Conservation (phyloP, 2,797 vertebrate genomes). For the Pipistrellus pipistrellus region DNA sequence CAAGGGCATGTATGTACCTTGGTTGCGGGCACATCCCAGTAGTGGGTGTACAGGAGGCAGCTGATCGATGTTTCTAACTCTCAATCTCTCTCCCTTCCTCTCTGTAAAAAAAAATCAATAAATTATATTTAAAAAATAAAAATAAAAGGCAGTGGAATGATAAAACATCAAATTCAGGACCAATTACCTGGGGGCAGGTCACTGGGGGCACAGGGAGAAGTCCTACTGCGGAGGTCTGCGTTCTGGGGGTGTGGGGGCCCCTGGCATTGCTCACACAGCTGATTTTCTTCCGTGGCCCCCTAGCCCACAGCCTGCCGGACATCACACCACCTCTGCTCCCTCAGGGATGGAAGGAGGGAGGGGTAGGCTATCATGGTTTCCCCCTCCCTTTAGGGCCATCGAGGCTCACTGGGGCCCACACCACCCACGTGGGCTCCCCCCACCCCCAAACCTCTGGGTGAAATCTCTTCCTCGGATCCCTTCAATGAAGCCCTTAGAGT, state of each 20-base stretch:
- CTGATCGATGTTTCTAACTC: too few relatives aligned
- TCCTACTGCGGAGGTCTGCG: fast-evolving
- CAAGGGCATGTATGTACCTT: too few relatives aligned
- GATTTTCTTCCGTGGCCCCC: not conserved
- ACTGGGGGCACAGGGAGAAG: not conserved
- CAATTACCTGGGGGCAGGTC: fast-evolving
- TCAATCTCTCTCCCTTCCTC: too few relatives aligned
- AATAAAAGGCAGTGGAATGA: not conserved
- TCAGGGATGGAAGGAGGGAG: fast-evolving
- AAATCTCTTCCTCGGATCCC: not conserved
- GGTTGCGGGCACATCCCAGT: too few relatives aligned
- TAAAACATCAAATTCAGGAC: not conserved
- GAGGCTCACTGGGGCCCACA: not conserved
- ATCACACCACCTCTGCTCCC: not conserved
- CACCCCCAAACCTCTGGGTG: not conserved
- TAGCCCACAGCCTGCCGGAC: not conserved
- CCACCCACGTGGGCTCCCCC: fast-evolving
- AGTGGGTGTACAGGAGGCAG: too few relatives aligned
- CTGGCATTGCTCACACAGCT: not conserved
- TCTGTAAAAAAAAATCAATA: too few relatives aligned
- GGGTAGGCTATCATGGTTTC: not conserved
- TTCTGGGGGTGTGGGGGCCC: not conserved
- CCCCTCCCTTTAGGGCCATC: fast-evolving
- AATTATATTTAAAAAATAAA: too few relatives aligned
- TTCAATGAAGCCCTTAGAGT: not conserved